Evolutionary conservation across 2,888 invertebrate genomes (phyloP), one percentile per base, ranked within the genome.

Genomic region (Rhorus exstirpatorius): DNA sequence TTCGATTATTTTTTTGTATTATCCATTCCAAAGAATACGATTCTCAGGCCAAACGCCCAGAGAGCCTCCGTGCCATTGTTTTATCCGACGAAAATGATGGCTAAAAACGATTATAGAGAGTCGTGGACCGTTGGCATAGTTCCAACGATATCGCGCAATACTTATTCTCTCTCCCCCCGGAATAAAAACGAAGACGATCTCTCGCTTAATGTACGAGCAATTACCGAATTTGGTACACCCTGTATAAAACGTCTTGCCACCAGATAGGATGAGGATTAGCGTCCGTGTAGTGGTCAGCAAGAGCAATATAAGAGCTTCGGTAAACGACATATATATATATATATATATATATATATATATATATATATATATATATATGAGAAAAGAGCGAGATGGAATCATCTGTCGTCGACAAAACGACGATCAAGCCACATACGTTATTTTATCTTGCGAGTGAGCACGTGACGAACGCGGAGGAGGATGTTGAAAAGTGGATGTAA

Each of bases 391-490:
- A 49, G 58, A 70, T 41, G 21, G 51, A 3, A 7, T 46, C 51
- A 26, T 26, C 14, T 46, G 19, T 60, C 58, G 58, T 55, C 79
- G 38, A 67, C 71, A 49, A 71, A 51, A 72, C 65, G 63, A 72
- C 79, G 49, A 72, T 79, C 65, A 72, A 63, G 61, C 67, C 21
- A 26, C 31, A 31, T 3, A 2, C 6, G 3, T 31, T 31, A 31
- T 2, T 31, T 31, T 31, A 31, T 31, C 31, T n/a, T n/a, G n/a
- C 49, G 58, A 51, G 74, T 51, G 60, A 55, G 79, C 78, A 74
- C 74, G 74, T 74, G 79, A 74, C 79, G 74, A 79, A 14, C 68
- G 74, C 53, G 74, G 65, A 79, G 79, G 79, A 71, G 71, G 74
- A 79, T 68, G 77, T 68, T 68, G 19, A 77, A 68, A 77, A 68